Percentiles rank a stretch among this genome's conserved stretches.
Evolutionary conservation across 1,140 invertebrate species (phyloP).

Genomic region (Conus ventricosus): DNA sequence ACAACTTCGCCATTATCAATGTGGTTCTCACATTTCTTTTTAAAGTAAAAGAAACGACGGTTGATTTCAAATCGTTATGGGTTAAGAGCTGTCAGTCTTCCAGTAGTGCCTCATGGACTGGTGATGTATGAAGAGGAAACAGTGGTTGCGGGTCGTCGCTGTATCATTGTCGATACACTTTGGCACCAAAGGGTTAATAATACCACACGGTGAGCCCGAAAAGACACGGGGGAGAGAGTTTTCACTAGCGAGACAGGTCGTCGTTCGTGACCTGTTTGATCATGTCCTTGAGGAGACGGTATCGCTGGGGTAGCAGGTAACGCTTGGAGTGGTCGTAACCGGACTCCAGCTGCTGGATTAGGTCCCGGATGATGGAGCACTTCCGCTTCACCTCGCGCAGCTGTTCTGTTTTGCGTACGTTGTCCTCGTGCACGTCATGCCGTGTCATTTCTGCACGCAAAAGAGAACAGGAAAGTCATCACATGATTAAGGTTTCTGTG

Average conservation of each 20-base stretch:
- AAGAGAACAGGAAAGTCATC: neutral
- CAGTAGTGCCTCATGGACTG: no score
- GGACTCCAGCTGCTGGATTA: slow-evolving; percentile 61
- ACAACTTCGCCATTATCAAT: no score
- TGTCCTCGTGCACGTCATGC: slow-evolving; percentile 60
- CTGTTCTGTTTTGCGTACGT: slow-evolving; percentile 56
- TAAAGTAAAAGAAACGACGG: no score
- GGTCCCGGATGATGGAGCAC: slow-evolving; percentile 61
- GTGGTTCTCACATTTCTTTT: no score
- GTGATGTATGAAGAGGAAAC: no score
- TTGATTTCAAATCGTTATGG: no score
- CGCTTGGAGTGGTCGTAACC: slow-evolving; percentile 66
- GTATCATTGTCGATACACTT: no score
- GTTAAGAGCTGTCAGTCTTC: no score
- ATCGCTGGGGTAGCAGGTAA: slow-evolving; percentile 57
- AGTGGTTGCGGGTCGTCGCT: no score
- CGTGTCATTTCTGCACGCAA: slow-evolving; percentile 61
- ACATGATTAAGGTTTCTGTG: neutral
- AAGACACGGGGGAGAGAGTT: no score
- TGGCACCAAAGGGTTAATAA: no score
- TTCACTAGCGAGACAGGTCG: slow-evolving; percentile 42
- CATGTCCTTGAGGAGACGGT: slow-evolving; percentile 64
- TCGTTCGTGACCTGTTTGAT: slow-evolving; percentile 63
- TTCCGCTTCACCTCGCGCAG: slow-evolving; percentile 60
- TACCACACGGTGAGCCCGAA: no score